Evolutionary conservation across 2,797 vertebrate species (phyloP).

Genomic region (Gymnothorax reevesii): DNA sequence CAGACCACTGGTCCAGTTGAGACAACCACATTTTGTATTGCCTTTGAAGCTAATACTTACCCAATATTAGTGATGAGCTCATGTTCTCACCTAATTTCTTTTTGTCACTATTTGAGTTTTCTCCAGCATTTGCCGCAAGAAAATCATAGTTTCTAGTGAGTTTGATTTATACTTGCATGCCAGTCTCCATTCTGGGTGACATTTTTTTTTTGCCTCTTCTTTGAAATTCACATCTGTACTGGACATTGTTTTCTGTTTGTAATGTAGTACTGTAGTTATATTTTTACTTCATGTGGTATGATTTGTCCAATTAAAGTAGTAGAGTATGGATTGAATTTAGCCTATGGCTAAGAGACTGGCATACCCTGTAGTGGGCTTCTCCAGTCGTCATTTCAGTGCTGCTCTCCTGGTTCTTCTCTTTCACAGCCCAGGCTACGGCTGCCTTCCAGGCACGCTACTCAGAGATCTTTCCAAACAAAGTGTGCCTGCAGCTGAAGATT

Average conservation of each 20-base stretch:
- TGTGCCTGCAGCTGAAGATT: conserved; percentile 93
- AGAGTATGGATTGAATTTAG: background rate
- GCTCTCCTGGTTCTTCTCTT: background rate
- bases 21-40: too few species aligned
- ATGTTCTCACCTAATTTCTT: background rate
- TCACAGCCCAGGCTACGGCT: conserved; percentile 86
- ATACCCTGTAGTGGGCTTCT: background rate
- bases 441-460: conserved; percentile 89
- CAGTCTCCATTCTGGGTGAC: background rate
- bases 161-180: background rate
- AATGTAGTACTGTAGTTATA: background rate
- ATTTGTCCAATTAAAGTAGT: background rate
- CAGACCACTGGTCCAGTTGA: too few species aligned
- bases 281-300: background rate
- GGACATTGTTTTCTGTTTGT: background rate
- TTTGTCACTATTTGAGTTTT: too few species aligned
- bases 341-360: background rate
- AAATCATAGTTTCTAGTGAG: background rate
- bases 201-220: background rate
- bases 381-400: background rate
- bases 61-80: background rate
- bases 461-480: conserved; percentile 92
- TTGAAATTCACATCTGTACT: background rate
- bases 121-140: too few species aligned
- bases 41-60: too few species aligned